Base-by-base conservation (phyloP, 1,140 invertebrate genomes). In the Brachionus asplanchnoidis region DNA sequence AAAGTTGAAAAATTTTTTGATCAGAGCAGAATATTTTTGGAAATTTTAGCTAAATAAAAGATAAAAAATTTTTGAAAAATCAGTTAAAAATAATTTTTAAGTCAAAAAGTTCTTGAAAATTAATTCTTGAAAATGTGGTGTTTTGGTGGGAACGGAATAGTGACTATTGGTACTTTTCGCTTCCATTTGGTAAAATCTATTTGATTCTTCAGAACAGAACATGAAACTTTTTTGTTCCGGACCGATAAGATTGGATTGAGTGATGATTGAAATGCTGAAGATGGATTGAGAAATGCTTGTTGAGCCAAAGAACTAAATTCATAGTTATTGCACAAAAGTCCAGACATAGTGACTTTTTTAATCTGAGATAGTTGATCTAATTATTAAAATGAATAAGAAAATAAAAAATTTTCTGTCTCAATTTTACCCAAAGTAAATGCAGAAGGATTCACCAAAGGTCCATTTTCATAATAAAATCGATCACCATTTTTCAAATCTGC, bases 401-500 rank as follows among this genome's bases (percentile, higher is more conserved):
- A 4, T 14, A 56, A 56, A 32, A n/a, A 11, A 11, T 7, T 8
- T 46, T 32, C 6, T 78, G 12, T 23, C 7, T 2, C 0, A 6
- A 36, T 42, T 20, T 17, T 42, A 73, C 68, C n/a, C 23, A 44
- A 40, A 40, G 32, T 40, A 42, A 68, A 82, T 32, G 79, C 79
- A 26, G 23, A 20, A 56, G 50, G 79, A 42, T 23, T 44, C 40
- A 50, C 23, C 12, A 20, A 36, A 14, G 79, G 79, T 8, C 53
- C 79, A 68, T 82, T 82, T 68, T 82, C 79, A 28, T 96, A 98
- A 95, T 96, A 99, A 89, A 97, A 98, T 87, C 96, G 92, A 89
- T 99, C 97, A 68, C 97, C 97, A 85, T 94, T 91, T 85, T 95
- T 93, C 23, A 95, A 90, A 88, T 96, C 94, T 85, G 94, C 90